Evolutionary conservation across 2,113 vertebrate species (phyloP), one percentile per base, ranked within the genome.

Genomic region (Leucoraja erinaceus): DNA sequence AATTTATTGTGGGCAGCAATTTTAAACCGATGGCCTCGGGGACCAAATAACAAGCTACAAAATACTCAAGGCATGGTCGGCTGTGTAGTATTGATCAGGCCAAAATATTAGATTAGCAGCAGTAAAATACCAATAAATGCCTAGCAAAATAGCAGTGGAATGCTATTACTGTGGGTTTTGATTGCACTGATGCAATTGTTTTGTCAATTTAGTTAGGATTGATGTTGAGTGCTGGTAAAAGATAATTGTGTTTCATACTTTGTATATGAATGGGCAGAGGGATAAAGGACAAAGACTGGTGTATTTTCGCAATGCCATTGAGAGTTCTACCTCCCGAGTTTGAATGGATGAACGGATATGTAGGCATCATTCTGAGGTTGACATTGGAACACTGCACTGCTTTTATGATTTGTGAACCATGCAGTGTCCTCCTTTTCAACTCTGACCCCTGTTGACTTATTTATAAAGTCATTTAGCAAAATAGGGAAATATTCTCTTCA

Each of bases 41-140:
- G 72, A 66, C 93, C 72, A 86, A 74, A 74, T 90, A 83, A 93
- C 81, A 90, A 93, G 93, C 77, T 75, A 77, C 93, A 83, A 94
- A 94, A 90, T 93, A 93, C 93, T 94, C 93, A 93, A 95, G 94
- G 38, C 94, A 94, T 94, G 86, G 93, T 94, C 83, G 61, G 88
- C 93, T 90, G 93, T 90, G 93, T 94, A 33, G 61, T 95, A 95
- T 95, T 93, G 94, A 95, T 94, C 93, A 93, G 93, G 93, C 91
- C 94, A 86, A 94, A 94, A 94, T 94, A 95, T 94, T 94, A 83
- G 93, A 83, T 93, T 94, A 93, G 94, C 93, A 94, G 94, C 95
- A 94, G 94, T 95, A 95, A 93, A 94, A 93, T 94, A 94, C 93
- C 93, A 94, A 94, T 93, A 93, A 94, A 94, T 94, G 94, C 94